Base-by-base conservation (phyloP, 2,797 vertebrate species). In the Oreochromis mossambicus region DNA sequence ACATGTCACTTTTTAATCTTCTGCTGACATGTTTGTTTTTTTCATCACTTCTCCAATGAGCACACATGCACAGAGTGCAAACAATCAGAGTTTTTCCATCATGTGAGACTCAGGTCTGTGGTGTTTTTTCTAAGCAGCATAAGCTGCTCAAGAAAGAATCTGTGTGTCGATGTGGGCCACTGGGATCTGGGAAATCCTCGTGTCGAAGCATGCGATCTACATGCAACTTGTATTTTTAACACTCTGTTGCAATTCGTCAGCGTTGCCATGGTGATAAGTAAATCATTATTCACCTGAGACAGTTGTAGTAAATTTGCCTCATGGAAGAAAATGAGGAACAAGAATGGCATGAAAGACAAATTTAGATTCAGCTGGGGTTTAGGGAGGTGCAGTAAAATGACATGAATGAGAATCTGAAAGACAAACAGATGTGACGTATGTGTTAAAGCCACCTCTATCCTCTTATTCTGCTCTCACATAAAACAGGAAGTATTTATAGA, bases 191-290 rank as follows among this genome's bases (percentile, higher is more conserved):
- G 32, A 81, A 84, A 89, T 79, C 68, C 48, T 82, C 46, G 34
- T 13, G 43, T 14, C 13, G 24, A 73, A 38, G 38, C 63, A 21
- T 50, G 46, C 73, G 70, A 82, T 83, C 81, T 56, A 84, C 73
- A 85, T 77, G 81, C 14, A 8, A 84, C 56, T 77, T 48, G 15
- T 83, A 73, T 87, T 82, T 85, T 83, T 77, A 85, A 79, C 21
- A 54, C 15, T 68, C 10, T 6, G 9, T 14, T 48, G 24, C 6
- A 1, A 48, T 73, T 73, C 1, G 3, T 17, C 51, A 2, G 9
- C 1, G 29, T 86, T 86, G 85, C 87, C 82, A 81, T 78, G 78
- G 58, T 41, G 5, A 87, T 78, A 52, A 63, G 48, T 50, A 55
- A 7, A 61, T 79, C 19, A 73, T 68, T 24, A 48, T 51, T 77